Percentiles rank a stretch among this genome's conserved stretches.
Conservation (phyloP, 2,888 invertebrate genomes). For the Leptothorax acervorum region DNA sequence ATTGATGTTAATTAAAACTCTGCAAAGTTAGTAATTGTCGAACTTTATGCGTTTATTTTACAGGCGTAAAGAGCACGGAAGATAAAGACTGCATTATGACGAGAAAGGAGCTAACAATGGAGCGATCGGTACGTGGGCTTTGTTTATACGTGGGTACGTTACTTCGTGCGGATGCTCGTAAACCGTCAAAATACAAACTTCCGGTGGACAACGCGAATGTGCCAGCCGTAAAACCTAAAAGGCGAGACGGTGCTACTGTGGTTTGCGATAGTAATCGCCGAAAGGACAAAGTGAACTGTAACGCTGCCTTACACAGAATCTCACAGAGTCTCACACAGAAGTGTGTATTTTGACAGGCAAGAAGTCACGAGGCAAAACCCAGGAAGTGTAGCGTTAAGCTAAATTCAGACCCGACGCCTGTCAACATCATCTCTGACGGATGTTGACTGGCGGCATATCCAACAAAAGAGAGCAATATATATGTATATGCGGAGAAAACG, state of each 20-base stretch:
- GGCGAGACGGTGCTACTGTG: conserved; percentile 42
- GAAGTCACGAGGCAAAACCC: conserved; percentile 4
- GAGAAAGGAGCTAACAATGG: conserved; percentile 33
- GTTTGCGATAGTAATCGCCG: conserved; percentile 32
- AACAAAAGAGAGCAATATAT: conserved; percentile 5
- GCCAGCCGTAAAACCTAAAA: conserved; percentile 64
- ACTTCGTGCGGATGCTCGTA: conserved; percentile 63
- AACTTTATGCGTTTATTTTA: not conserved
- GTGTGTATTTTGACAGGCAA: conserved; percentile 44
- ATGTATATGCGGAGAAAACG: not conserved
- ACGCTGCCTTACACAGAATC: not conserved
- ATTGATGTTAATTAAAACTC: not conserved
- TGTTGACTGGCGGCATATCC: conserved; percentile 20
- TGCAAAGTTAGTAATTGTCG: not conserved
- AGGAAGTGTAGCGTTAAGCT: conserved; percentile 23
- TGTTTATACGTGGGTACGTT: conserved; percentile 42
- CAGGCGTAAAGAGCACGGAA: no score
- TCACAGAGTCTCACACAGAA: not conserved
- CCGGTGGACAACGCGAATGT: conserved; percentile 64
- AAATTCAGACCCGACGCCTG: conserved; percentile 31
- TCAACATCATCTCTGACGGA: conserved; percentile 33
- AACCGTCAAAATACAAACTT: conserved; percentile 67
- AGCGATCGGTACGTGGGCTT: conserved; percentile 42
- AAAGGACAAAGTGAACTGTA: conserved; percentile 40
- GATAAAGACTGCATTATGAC: not conserved